phyloP scores from a whole-genome alignment of 1,140 invertebrate species.

The Hormaphis cornu region DNA sequence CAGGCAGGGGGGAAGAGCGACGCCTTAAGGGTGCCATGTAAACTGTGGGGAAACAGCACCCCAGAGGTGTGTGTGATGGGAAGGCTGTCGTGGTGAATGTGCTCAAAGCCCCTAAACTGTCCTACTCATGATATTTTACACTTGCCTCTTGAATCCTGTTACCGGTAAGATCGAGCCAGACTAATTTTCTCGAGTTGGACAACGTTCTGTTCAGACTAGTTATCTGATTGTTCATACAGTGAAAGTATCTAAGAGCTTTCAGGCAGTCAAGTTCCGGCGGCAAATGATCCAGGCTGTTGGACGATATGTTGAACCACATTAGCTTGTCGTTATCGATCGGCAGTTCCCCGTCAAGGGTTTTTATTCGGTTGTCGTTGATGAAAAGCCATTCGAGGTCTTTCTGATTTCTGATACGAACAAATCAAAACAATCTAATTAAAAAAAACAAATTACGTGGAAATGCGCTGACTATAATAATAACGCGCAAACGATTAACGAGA shows the following conservation, averaged over 20 bases:
- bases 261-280: conserved; percentile 59
- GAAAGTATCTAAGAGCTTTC: conserved; percentile 55
- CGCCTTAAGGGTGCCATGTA: no score
- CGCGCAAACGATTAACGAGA: no score
- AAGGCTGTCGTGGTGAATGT: no score
- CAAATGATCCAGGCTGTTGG: conserved; percentile 58
- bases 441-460: no score
- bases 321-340: conserved; percentile 56
- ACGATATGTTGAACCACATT: conserved; percentile 56
- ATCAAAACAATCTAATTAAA: conserved; percentile 23
- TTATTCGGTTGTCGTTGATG: conserved; percentile 63
- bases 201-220: conserved; percentile 57
- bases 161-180: conserved; percentile 55
- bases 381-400: conserved; percentile 64
- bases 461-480: no score
- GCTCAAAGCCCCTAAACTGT: no score
- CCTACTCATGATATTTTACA: background rate
- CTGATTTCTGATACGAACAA: conserved; percentile 46
- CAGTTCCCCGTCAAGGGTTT: conserved; percentile 61
- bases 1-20: no score
- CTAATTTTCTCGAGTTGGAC: conserved; percentile 54
- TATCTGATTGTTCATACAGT: conserved; percentile 60
- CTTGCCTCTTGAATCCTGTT: conserved; percentile 63
- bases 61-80: no score
- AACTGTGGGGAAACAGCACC: no score